phyloP scores from a whole-genome alignment of 2,797 vertebrate genomes.

The Picus viridis region DNA sequence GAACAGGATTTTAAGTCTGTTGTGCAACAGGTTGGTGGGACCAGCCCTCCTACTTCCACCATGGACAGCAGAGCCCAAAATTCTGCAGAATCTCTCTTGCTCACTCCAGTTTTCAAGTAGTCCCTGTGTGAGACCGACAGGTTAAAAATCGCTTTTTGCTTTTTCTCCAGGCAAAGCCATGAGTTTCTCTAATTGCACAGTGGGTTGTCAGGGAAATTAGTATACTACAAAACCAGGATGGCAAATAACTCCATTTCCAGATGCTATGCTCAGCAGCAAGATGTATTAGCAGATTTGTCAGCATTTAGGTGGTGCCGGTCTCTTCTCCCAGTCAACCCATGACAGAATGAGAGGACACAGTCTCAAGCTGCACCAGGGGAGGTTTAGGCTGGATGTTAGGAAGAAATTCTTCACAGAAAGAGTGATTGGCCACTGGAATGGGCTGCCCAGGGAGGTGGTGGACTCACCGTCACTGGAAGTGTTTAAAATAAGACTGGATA shows the following conservation, averaged over 20 bases:
- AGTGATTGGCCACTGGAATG: too few species aligned
- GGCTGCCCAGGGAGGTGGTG: too few species aligned
- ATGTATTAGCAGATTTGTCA: slow-evolving; percentile 44
- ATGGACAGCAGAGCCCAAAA: neutral
- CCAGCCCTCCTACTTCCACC: neutral
- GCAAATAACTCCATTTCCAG: slow-evolving; percentile 34
- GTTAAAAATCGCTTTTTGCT: neutral
- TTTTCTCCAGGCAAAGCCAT: neutral
- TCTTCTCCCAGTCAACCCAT: too few species aligned
- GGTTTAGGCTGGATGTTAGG: too few species aligned
- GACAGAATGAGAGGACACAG: too few species aligned
- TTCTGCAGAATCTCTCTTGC: neutral
- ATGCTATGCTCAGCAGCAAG: slow-evolving; percentile 31
- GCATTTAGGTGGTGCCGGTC: neutral
- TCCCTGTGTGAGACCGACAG: neutral
- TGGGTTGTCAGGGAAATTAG: slow-evolving; percentile 10
- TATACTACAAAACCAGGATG: neutral
- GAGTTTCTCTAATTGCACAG: neutral
- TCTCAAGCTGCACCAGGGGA: too few species aligned
- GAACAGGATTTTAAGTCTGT: neutral
- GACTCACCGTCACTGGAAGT: too few species aligned
- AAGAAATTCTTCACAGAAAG: too few species aligned
- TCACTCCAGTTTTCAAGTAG: neutral
- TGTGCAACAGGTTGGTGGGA: neutral
- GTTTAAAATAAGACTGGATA: too few species aligned